A percentile compares a stretch with the other conserved stretches of the same genome.
Conservation (phyloP, 1,140 invertebrate species). For the Mycetomoellerius zeteki region DNA sequence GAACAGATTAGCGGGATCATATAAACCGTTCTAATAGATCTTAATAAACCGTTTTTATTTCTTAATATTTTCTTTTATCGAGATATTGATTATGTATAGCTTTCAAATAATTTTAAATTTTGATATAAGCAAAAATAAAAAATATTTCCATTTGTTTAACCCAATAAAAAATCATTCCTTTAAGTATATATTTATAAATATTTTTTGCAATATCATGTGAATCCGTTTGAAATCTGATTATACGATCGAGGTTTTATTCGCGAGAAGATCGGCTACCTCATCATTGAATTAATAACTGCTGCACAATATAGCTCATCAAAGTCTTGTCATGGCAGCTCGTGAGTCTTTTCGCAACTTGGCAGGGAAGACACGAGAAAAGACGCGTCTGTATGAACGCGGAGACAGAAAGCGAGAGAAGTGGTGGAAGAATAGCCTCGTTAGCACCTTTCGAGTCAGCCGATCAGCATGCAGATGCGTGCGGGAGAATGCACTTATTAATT, state of each 20-base stretch:
- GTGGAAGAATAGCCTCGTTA: conserved; percentile 72
- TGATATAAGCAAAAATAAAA: not conserved
- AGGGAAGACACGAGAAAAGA: conserved; percentile 66
- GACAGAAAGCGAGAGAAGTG: conserved; percentile 8
- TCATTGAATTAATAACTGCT: conserved; percentile 37
- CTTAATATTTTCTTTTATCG: not conserved
- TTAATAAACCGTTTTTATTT: not conserved
- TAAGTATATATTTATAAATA: not conserved
- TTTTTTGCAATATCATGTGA: not conserved
- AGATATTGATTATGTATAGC: not conserved
- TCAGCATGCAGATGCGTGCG: conserved; percentile 55
- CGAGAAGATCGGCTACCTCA: not conserved
- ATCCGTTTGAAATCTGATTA: not conserved
- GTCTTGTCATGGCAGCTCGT: conserved; percentile 12
- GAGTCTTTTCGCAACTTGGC: conserved; percentile 22
- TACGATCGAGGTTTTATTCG: conserved; percentile 4
- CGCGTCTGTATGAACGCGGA: not conserved
- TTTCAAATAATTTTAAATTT: conserved; percentile 14
- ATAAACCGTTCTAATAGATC: not conserved
- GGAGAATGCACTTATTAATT: conserved; percentile 71
- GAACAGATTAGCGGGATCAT: too few species aligned
- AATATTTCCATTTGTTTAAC: not conserved
- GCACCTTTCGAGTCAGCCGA: conserved; percentile 65
- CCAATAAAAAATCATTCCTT: not conserved
- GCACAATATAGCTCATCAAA: conserved; percentile 43